Conservation (phyloP, 1,140 invertebrate genomes). For the Drosophila virilis region DNA sequence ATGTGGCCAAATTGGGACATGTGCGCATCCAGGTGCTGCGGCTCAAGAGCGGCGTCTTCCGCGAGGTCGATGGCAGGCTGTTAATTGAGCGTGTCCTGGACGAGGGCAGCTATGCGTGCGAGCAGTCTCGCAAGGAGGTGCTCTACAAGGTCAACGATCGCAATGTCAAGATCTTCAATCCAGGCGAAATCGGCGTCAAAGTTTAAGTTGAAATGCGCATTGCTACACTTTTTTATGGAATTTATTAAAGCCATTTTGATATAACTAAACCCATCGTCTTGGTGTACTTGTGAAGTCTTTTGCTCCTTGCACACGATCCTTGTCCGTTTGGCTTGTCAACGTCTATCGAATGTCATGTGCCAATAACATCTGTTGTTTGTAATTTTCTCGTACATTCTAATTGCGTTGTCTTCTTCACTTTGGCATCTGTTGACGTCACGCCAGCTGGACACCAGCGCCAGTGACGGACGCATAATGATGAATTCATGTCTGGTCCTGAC, state of each 20-base stretch:
- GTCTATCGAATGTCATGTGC: constrained; percentile 31
- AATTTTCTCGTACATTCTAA: constrained; percentile 18
- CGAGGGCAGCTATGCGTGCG: constrained; percentile 79
- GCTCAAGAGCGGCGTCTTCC: constrained; percentile 88
- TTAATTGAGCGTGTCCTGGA: constrained; percentile 85
- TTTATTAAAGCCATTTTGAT: constrained; percentile 77
- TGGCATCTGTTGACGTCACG: constrained; percentile 68
- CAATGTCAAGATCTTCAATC: constrained; percentile 89
- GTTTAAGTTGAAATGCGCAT: constrained; percentile 34
- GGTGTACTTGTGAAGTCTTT: constrained; percentile 21
- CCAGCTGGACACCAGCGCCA: constrained; percentile 9
- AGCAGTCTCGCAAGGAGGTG: constrained; percentile 84
- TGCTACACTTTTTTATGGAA: constrained; percentile 45
- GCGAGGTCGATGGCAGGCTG: constrained; percentile 88
- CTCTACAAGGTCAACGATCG: constrained; percentile 90
- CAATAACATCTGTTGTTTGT: constrained; percentile 50
- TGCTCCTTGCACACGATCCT: not conserved
- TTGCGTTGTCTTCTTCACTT: constrained; percentile 31
- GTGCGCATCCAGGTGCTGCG: constrained; percentile 87
- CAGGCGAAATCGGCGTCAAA: constrained; percentile 85
- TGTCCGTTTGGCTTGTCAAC: not conserved
- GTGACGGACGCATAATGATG: constrained; percentile 59
- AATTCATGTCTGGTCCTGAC: constrained; percentile 79
- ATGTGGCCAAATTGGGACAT: constrained; percentile 87
- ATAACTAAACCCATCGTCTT: constrained; percentile 30